These are phyloP conservation scores for Meriones unguiculatus DNA, from an alignment of 2,113 vertebrate genomes.

Conservation along the genomic window DNA sequence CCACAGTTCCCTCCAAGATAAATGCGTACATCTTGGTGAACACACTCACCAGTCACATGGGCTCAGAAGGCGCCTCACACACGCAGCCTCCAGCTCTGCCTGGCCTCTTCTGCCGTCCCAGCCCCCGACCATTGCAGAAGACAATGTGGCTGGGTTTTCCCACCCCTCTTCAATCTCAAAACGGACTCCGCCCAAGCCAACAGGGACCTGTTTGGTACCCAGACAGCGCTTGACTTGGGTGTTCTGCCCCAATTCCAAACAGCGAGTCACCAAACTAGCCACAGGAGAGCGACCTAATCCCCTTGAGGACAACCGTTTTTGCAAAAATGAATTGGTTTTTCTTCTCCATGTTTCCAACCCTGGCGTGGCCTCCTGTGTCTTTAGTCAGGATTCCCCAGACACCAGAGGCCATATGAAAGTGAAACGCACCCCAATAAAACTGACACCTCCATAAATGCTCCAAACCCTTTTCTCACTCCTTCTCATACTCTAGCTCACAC, in stretches of 20 bases:
- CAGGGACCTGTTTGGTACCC: not conserved
- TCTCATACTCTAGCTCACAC: not conserved
- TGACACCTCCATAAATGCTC: not conserved
- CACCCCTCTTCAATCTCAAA: not conserved
- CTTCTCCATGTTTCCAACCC: not conserved
- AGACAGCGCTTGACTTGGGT: not conserved
- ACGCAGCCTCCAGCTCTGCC: not conserved
- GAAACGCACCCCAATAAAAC: rapidly evolving
- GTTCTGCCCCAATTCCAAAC: not conserved
- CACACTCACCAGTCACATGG: not conserved
- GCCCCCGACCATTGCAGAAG: not conserved
- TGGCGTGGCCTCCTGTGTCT: not conserved
- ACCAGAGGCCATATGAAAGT: not conserved
- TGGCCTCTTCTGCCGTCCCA: not conserved
- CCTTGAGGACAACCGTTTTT: not conserved
- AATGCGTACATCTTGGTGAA: not conserved
- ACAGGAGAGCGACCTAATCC: rapidly evolving
- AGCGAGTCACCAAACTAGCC: not conserved
- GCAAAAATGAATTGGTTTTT: not conserved
- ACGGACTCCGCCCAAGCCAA: not conserved
- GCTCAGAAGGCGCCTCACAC: not conserved
- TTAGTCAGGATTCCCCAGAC: not conserved
- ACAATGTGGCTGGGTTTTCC: not conserved
- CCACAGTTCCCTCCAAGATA: conserved; percentile 5
- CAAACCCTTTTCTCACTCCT: not conserved